Conservation (phyloP, 2,113 vertebrate species). For the Sigmodon hispidus region DNA sequence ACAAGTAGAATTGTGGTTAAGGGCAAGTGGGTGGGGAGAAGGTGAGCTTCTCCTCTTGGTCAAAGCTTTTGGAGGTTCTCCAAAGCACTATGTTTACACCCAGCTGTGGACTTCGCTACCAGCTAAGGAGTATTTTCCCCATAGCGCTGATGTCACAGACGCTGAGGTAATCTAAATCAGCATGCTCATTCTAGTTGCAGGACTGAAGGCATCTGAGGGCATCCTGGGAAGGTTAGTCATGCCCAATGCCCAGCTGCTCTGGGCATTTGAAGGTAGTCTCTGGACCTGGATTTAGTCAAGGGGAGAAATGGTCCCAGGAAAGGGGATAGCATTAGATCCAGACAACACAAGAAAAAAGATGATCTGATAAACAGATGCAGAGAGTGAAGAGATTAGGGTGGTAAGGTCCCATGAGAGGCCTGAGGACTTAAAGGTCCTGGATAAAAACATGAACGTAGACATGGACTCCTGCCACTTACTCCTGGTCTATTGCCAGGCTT, state of each 20-base stretch:
- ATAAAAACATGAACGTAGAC: neutral
- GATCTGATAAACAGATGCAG: neutral
- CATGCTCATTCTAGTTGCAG: neutral
- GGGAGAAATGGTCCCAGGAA: neutral
- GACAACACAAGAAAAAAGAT: neutral
- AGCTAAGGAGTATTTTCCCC: conserved; percentile 21
- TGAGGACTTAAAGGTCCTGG: neutral
- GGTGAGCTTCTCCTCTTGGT: neutral
- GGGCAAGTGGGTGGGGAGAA: neutral
- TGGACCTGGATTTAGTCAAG: neutral
- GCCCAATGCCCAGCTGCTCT: neutral
- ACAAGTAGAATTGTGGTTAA: neutral
- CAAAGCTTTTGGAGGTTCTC: neutral
- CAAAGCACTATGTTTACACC: neutral
- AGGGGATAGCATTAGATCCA: neutral
- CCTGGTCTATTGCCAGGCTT: neutral
- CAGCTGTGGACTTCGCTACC: conserved; percentile 60
- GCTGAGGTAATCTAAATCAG: conserved; percentile 12
- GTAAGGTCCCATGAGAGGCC: neutral
- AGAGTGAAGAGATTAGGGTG: neutral
- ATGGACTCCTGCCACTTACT: neutral
- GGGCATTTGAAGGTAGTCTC: no score
- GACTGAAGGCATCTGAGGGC: conserved; percentile 20
- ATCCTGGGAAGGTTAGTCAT: neutral
- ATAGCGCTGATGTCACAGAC: neutral